A percentile compares a stretch with the other conserved stretches of the same genome.
These are phyloP conservation scores for Zaprionus gabonicus DNA, from an alignment of 1,140 invertebrate genomes.

Conservation along the genomic window DNA sequence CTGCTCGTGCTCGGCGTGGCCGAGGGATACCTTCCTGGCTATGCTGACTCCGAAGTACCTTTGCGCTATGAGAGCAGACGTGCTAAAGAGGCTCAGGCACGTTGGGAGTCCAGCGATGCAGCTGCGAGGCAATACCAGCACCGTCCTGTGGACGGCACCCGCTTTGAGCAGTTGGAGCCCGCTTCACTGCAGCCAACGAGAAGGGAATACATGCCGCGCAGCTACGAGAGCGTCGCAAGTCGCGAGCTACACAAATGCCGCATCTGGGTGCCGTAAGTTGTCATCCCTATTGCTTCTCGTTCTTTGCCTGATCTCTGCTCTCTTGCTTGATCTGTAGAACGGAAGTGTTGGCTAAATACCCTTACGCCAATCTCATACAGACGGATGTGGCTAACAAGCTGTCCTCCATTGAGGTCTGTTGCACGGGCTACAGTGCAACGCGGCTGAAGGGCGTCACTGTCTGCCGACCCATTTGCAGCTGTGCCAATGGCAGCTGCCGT, in stretches of 20 bases:
- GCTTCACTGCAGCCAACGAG: slow-evolving; percentile 15
- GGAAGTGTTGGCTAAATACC: slow-evolving; percentile 62
- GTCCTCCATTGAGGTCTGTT: slow-evolving; percentile 84
- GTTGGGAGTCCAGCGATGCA: slow-evolving; percentile 8
- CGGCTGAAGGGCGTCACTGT: slow-evolving; percentile 76
- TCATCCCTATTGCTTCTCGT: no score
- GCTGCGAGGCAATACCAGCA: slow-evolving; percentile 30
- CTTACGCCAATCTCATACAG: slow-evolving; percentile 47
- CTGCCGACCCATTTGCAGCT: slow-evolving; percentile 86
- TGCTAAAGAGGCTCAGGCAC: slow-evolving; percentile 14
- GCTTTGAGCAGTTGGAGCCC: slow-evolving; percentile 17
- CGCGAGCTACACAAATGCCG: slow-evolving; percentile 59
- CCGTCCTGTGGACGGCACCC: slow-evolving; percentile 24
- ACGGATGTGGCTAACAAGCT: slow-evolving; percentile 56
- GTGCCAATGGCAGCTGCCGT: slow-evolving; percentile 86
- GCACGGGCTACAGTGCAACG: slow-evolving; percentile 86
- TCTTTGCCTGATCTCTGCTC: not conserved
- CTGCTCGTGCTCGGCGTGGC: not conserved
- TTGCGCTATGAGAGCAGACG: slow-evolving; percentile 35
- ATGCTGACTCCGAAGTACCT: slow-evolving; percentile 51
- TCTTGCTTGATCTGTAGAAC: slow-evolving; percentile 20
- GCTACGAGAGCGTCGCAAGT: slow-evolving; percentile 43
- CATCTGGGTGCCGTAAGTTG: slow-evolving; percentile 78
- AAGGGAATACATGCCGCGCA: slow-evolving; percentile 57
- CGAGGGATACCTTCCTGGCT: slow-evolving; percentile 16